phyloP scores from a whole-genome alignment of 2,888 invertebrate species.

The Plebejus melissa region DNA sequence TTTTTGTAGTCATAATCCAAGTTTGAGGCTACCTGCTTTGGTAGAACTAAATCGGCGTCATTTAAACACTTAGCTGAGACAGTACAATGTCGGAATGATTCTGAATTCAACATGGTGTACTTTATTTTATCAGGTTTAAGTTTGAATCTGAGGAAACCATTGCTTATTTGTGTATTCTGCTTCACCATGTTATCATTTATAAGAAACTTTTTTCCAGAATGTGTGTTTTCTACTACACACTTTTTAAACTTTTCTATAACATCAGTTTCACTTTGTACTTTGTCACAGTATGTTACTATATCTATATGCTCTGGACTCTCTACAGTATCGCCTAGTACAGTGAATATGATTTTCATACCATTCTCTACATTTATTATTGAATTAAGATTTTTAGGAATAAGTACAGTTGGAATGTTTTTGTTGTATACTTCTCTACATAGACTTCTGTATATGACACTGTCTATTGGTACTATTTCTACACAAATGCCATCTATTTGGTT shows the following conservation, averaged over 20 bases:
- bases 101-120: constrained; percentile 71
- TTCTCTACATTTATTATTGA: constrained; percentile 73
- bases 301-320: constrained; percentile 70
- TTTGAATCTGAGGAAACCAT: constrained; percentile 61
- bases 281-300: constrained; percentile 66
- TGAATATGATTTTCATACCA: constrained; percentile 78
- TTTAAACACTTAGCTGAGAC: constrained; percentile 60
- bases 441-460: constrained; percentile 63
- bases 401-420: constrained; percentile 65
- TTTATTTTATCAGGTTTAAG: constrained; percentile 66
- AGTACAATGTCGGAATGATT: constrained; percentile 73
- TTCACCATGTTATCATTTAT: constrained; percentile 77
- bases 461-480: constrained; percentile 64
- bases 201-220: constrained; percentile 69
- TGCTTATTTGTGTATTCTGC: constrained; percentile 58
- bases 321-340: constrained; percentile 55
- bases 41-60: constrained; percentile 52
- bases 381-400: constrained; percentile 76
- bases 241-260: constrained; percentile 71
- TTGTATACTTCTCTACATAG: constrained; percentile 65
- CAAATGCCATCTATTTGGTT: constrained; percentile 58
- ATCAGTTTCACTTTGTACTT: constrained; percentile 52
- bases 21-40: constrained; percentile 47
- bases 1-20: constrained; percentile 63
- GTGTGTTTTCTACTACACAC: constrained; percentile 70